Percentiles rank a stretch among this genome's conserved stretches.
Conservation (phyloP, 2,888 invertebrate species). For the Parasteatoda lunata region DNA sequence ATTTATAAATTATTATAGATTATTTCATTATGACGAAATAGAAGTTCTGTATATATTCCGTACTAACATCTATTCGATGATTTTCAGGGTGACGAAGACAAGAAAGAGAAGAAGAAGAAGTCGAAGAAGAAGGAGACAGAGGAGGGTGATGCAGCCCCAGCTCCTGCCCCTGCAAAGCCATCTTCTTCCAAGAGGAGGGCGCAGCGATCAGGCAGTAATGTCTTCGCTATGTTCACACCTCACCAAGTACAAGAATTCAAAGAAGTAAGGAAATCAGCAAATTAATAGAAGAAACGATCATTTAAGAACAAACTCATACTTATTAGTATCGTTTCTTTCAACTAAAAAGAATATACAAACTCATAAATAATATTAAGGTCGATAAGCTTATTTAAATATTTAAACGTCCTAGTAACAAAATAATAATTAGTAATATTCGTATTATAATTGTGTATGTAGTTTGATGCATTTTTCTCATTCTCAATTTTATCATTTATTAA, state of each 20-base stretch:
- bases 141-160: constrained; percentile 77
- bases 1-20: too few relatives aligned
- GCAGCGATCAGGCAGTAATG: constrained; percentile 84
- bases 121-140: constrained; percentile 40
- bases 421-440: too few relatives aligned
- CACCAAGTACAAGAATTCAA: constrained; percentile 97
- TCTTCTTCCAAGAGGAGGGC: constrained; percentile 80
- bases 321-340: too few relatives aligned
- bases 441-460: too few relatives aligned
- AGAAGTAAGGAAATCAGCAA: constrained; percentile 80
- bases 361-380: too few relatives aligned
- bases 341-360: too few relatives aligned
- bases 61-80: not conserved
- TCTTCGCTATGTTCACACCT: constrained; percentile 97
- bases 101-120: constrained; percentile 69
- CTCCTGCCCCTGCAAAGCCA: constrained; percentile 79
- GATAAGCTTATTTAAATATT: too few relatives aligned
- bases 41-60: not conserved
- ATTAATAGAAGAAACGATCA: too few relatives aligned
- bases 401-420: too few relatives aligned
- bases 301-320: too few relatives aligned
- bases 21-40: not conserved
- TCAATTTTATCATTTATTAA: too few relatives aligned
- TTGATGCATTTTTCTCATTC: too few relatives aligned
- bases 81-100: constrained; percentile 69